Conservation (phyloP, 2,797 vertebrate species). For the Ispidina lecontei region DNA sequence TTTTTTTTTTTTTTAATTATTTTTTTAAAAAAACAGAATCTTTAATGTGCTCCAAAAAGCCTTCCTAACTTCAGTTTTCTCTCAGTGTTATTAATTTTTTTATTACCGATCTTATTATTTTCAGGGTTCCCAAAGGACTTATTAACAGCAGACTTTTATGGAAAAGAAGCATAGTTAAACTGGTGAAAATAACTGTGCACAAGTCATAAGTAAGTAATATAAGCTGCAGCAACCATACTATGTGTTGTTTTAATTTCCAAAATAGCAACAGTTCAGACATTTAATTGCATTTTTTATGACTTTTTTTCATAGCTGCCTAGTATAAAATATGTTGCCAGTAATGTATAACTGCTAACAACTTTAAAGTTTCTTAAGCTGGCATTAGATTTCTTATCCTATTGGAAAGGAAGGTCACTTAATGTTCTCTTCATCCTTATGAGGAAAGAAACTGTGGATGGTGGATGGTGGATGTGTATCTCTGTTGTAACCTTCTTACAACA, state of each 20-base stretch:
- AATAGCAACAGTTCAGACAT: slow-evolving; percentile 81
- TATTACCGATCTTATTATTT: slow-evolving; percentile 83
- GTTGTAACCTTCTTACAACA: background rate
- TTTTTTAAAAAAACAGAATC: slow-evolving; percentile 4
- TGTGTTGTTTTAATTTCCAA: slow-evolving; percentile 79
- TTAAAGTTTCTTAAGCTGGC: slow-evolving; percentile 65
- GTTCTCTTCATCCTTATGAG: background rate
- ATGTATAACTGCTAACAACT: slow-evolving; percentile 78
- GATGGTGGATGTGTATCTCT: background rate
- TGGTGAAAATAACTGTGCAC: slow-evolving; percentile 78
- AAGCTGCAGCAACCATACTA: slow-evolving; percentile 72
- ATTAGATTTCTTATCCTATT: slow-evolving; percentile 68
- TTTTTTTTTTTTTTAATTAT: background rate
- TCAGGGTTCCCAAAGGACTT: slow-evolving; percentile 77
- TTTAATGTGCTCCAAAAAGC: slow-evolving; percentile 71
- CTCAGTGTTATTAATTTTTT: slow-evolving; percentile 83
- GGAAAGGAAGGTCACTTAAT: slow-evolving; percentile 42
- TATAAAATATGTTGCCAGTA: slow-evolving; percentile 79
- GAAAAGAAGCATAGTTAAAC: slow-evolving; percentile 80
- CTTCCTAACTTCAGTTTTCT: slow-evolving; percentile 73
- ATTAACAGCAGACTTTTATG: slow-evolving; percentile 80
- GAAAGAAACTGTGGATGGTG: background rate
- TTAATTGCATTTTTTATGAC: slow-evolving; percentile 80
- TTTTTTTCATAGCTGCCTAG: slow-evolving; percentile 71
- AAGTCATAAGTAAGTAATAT: slow-evolving; percentile 77